Evolutionary conservation across 1,140 invertebrate genomes (phyloP).

Genomic region (Saccostrea glomerata): DNA sequence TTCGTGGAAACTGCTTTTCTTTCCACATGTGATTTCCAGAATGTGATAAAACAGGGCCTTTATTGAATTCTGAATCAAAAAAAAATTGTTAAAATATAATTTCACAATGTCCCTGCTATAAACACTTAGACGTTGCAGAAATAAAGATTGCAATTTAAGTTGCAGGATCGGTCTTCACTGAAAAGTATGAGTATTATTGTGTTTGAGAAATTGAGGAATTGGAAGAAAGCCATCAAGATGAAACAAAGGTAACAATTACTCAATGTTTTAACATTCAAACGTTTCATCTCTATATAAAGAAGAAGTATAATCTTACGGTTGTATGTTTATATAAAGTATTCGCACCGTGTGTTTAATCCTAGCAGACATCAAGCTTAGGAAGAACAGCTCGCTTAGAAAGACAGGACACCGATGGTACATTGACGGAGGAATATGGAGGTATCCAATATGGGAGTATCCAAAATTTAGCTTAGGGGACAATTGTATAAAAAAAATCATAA

Average conservation of each 20-base stretch:
- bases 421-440: not conserved
- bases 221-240: not conserved
- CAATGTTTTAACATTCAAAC: not conserved
- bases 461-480: no score
- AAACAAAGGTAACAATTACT: not conserved
- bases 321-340: not conserved
- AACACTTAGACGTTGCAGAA: no score
- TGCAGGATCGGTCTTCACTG: not conserved
- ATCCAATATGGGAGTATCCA: not conserved
- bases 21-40: no score
- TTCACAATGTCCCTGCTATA: no score
- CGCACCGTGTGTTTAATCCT: not conserved
- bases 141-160: no score
- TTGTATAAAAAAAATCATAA: no score
- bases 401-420: not conserved
- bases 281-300: no score
- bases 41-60: no score
- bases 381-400: not conserved
- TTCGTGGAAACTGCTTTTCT: no score
- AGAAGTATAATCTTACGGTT: no score
- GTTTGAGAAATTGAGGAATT: not conserved
- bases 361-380: not conserved
- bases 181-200: not conserved
- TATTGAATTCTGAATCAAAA: no score
- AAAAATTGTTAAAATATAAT: no score